Evolutionary conservation across 2,888 invertebrate genomes (phyloP).

Genomic region (Andrena trimmerana): DNA sequence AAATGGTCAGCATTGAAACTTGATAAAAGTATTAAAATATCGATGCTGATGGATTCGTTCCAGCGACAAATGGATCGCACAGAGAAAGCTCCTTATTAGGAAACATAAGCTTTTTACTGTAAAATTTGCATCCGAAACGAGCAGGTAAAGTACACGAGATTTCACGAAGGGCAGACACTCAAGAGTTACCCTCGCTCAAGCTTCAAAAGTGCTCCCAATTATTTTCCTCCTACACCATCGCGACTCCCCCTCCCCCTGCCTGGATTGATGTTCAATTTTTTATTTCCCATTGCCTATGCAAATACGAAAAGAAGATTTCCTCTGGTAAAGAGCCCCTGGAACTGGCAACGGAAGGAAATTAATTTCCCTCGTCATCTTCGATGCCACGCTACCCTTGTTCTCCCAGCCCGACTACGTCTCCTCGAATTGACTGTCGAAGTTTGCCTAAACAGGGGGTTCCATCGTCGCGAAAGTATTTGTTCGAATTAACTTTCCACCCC

Average conservation of each 20-base stretch:
- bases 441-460: background rate
- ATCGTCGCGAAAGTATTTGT: background rate
- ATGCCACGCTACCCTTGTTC: background rate
- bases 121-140: conserved; percentile 61
- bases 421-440: background rate
- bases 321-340: conserved; percentile 21
- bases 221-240: conserved; percentile 49
- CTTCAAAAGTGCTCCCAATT: conserved; percentile 67
- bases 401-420: background rate
- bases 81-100: conserved; percentile 11
- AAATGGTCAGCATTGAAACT: background rate
- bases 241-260: conserved; percentile 45
- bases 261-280: conserved; percentile 69
- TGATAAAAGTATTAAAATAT: background rate
- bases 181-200: conserved; percentile 35
- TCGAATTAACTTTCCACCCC: background rate
- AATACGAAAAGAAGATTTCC: conserved; percentile 61
- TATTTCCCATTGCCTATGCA: conserved; percentile 71
- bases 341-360: conserved; percentile 25
- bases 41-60: background rate
- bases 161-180: conserved; percentile 50
- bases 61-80: no score
- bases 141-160: conserved; percentile 47
- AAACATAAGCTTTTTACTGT: conserved; percentile 22
- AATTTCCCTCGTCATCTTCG: conserved; percentile 43